A percentile compares a stretch with the other conserved stretches of the same genome.
These are phyloP conservation scores for Ailurus styani DNA, from an alignment of 2,113 vertebrate genomes.

Conservation along the genomic window DNA sequence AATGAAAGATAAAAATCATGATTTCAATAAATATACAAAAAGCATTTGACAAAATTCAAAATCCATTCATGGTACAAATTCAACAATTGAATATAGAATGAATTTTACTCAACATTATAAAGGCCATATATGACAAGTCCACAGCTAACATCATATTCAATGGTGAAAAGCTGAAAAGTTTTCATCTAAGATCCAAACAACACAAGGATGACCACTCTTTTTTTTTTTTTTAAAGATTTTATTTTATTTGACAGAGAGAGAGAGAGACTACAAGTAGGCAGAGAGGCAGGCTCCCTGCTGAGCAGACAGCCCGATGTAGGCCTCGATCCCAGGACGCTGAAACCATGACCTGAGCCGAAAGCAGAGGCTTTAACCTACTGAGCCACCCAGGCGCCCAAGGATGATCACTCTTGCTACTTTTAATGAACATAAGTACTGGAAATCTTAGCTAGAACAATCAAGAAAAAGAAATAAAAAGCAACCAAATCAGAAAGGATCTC, in stretches of 20 bases:
- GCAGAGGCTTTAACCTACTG: too few species aligned
- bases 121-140: not conserved
- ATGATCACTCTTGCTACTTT: not conserved
- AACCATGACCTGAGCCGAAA: too few species aligned
- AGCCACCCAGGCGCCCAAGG: too few species aligned
- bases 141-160: not conserved
- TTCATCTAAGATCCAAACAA: not conserved
- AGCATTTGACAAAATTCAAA: not conserved
- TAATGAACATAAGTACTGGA: not conserved
- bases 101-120: not conserved
- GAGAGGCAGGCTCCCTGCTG: too few species aligned
- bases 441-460: not conserved
- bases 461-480: not conserved
- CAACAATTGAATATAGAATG: not conserved
- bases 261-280: too few species aligned
- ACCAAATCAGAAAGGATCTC: not conserved
- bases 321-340: too few species aligned
- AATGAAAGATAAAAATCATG: not conserved
- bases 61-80: not conserved
- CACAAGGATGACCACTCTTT: not conserved
- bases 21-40: not conserved
- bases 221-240: too few species aligned
- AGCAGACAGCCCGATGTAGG: too few species aligned
- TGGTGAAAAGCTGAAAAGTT: not conserved
- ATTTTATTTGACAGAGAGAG: too few species aligned